These are phyloP conservation scores for Saccostrea echinata DNA, from an alignment of 1,140 invertebrate species.

Conservation along the genomic window DNA sequence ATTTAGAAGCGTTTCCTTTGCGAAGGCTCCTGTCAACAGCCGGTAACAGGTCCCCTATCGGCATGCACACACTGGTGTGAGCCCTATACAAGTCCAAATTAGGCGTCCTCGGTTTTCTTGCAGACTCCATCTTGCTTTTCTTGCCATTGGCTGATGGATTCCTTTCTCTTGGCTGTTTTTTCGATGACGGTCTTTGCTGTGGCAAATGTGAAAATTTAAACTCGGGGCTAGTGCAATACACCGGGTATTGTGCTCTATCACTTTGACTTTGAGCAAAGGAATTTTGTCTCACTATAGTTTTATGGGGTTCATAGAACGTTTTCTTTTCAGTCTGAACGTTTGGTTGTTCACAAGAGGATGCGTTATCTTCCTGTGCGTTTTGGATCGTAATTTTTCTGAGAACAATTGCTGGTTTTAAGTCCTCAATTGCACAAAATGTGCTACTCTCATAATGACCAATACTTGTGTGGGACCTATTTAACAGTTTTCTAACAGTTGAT, in stretches of 20 bases:
- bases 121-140: constrained; percentile 33
- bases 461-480: constrained; percentile 16
- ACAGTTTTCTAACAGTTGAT: constrained; percentile 19
- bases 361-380: constrained; percentile 29
- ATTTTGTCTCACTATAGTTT: constrained; percentile 51
- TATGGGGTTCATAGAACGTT: constrained; percentile 47
- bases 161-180: constrained; percentile 29
- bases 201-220: constrained; percentile 47
- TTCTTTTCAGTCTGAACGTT: not conserved
- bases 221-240: constrained; percentile 51
- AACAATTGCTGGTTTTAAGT: constrained; percentile 36
- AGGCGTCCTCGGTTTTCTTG: constrained; percentile 19
- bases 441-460: not conserved
- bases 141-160: not conserved
- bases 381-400: constrained; percentile 50
- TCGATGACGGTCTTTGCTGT: constrained; percentile 47
- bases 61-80: constrained; percentile 53
- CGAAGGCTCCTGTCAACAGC: constrained; percentile 51
- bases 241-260: constrained; percentile 51
- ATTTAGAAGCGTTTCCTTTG: constrained; percentile 28
- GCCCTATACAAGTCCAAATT: constrained; percentile 53
- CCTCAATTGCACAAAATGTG: not conserved
- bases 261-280: constrained; percentile 49
- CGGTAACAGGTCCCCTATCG: constrained; percentile 53
- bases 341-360: not conserved